phyloP scores from a whole-genome alignment of 2,888 invertebrate species.

The Ametastegia equiseti region DNA sequence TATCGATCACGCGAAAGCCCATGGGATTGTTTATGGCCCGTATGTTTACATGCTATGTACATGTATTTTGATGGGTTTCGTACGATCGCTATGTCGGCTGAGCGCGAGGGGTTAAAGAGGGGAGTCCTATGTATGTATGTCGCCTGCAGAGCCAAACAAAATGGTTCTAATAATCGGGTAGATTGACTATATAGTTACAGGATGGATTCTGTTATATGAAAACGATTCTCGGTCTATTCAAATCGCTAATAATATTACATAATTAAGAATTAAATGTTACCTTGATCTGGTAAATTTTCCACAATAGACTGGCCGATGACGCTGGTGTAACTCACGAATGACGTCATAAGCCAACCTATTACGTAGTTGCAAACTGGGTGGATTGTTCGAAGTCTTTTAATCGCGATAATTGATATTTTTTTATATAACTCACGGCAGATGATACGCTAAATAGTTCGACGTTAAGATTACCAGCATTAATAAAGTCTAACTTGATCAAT shows the following conservation, averaged over 20 bases:
- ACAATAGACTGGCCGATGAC: slow-evolving; percentile 69
- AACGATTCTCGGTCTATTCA: neutral
- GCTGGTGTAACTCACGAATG: slow-evolving; percentile 70
- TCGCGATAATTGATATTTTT: slow-evolving; percentile 37
- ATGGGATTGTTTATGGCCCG: slow-evolving; percentile 28
- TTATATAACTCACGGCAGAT: slow-evolving; percentile 1
- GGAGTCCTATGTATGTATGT: neutral
- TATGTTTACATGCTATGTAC: slow-evolving; percentile 42
- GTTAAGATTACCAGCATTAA: slow-evolving; percentile 60
- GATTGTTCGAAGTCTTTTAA: neutral
- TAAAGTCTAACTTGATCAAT: slow-evolving; percentile 67
- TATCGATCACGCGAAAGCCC: neutral
- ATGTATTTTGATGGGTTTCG: slow-evolving; percentile 26
- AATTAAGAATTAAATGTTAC: slow-evolving; percentile 52
- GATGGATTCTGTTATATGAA: neutral
- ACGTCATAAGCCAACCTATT: slow-evolving; percentile 65
- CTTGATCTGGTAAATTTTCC: slow-evolving; percentile 61
- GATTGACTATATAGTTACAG: neutral
- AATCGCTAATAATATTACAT: slow-evolving; percentile 11
- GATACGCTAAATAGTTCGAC: slow-evolving; percentile 26
- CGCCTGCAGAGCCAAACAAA: neutral
- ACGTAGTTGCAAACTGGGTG: slow-evolving; percentile 43
- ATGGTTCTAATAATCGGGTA: neutral
- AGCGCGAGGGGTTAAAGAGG: slow-evolving; percentile 24
- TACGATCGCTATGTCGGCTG: neutral